Evolutionary conservation across 2,113 vertebrate species (phyloP), one percentile per base, ranked within the genome.

Genomic region (Symphodus melops): DNA sequence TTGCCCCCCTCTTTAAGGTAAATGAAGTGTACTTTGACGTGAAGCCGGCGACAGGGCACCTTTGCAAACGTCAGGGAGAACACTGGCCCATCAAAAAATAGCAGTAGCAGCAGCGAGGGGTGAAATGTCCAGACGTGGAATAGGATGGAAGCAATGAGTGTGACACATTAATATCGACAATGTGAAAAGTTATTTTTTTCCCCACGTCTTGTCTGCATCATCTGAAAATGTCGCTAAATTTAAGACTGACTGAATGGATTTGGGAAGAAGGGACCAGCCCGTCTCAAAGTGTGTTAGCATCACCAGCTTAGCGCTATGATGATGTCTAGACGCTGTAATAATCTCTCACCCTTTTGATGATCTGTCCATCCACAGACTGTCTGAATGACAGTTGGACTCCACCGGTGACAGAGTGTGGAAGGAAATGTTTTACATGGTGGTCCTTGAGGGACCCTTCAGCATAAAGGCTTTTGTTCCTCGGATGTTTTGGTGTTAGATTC

Each of bases 91-190:
- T 85, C 73, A 83, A 66, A 88, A 88, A 88, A 86, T 81, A 86
- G 71, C 57, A 55, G 59, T 77, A 77, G 68, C 79, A 75, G 83
- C 74, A 86, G 86, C 88, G 69, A 82, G 79, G 83, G 87, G 78
- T 69, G 65, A 82, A 83, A 89, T 75, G 51, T 89, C 88, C 86
- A 67, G n/a, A 53, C 62, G 63, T 19, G 48, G 60, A 56, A 79
- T 44, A 77, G 52, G 67, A 68, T 14, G 36, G 62, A 54, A 54
- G 75, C 77, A 82, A 70, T 25, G 64, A 75, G 21, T 74, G 82
- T 86, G 74, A 86, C 77, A 80, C 86, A 86, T 92, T 84, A 88
- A 82, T 84, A 91, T 83, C 90, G 90, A 92, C 87, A 92, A 90
- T 88, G 79, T 80, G 66, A 85, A 83, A 62, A 54, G 71, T 62